Conservation (phyloP, 2,888 invertebrate genomes). For the Erebia epiphron region DNA sequence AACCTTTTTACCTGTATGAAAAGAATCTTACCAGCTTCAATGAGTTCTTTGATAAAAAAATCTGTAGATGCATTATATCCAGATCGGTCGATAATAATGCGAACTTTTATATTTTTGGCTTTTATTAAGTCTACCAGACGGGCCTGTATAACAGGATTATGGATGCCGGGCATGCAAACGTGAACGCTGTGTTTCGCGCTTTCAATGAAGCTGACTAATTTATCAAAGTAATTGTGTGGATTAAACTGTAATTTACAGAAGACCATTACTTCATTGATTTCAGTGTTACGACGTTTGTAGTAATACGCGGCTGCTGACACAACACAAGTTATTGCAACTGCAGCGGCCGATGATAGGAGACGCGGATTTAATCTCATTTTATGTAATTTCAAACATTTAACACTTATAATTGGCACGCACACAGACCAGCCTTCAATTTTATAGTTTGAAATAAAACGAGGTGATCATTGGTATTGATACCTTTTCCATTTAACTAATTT, state of each 20-base stretch:
- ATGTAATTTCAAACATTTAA: conserved; percentile 69
- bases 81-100: conserved; percentile 68
- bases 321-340: conserved; percentile 69
- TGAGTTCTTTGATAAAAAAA: conserved; percentile 68
- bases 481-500: conserved; percentile 40
- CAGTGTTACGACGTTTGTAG: conserved; percentile 64
- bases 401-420: conserved; percentile 46
- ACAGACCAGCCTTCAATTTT: conserved; percentile 63
- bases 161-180: conserved; percentile 77
- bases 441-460: conserved; percentile 63
- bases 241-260: conserved; percentile 77
- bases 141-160: conserved; percentile 75
- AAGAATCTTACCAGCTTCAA: conserved; percentile 64
- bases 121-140: conserved; percentile 65
- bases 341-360: conserved; percentile 69
- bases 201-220: conserved; percentile 71
- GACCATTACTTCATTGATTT: conserved; percentile 77
- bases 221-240: conserved; percentile 74
- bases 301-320: conserved; percentile 73
- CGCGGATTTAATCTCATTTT: conserved; percentile 71
- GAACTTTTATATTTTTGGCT: conserved; percentile 65
- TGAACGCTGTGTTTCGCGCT: conserved; percentile 64
- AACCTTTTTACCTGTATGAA: neutral
- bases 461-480: conserved; percentile 56
- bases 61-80: conserved; percentile 70